Base-by-base conservation (phyloP, 2,888 invertebrate species). In the Volucella inflata region DNA sequence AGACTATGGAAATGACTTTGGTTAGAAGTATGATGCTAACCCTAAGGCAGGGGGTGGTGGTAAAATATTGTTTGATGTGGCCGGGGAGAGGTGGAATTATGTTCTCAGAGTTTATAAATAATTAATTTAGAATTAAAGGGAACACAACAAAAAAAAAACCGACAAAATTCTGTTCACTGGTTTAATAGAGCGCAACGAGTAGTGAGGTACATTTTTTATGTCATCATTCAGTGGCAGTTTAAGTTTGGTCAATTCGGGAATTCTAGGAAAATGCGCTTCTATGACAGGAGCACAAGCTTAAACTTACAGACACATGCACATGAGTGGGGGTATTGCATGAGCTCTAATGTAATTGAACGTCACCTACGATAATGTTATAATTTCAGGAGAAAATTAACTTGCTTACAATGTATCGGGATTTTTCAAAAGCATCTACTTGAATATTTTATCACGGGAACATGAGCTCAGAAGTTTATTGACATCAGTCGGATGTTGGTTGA, bases 41-140 rank as follows among this genome's bases (percentile, higher is more conserved):
- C 64, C 75, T 78, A 75, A 53, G 60, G 68, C 71, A 40, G 21
- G 51, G 50, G 65, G 64, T 21, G 70, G 16, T 46, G 75, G 62
- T 57, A 67, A 72, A 55, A 67, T 72, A 75, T 84, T 60, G 80
- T 84, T 84, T 84, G 84, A 84, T 84, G 80, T 84, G 84, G 80
- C 75, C 50, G 75, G 80, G 60, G 75, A 71, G 65, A 80, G 75
- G 80, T 75, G 84, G 84, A 84, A 84, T 84, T 84, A 84, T 84
- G 75, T 84, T 80, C 84, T 84, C 84, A 75, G 71, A 80, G 80
- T 84, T 80, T 80, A 84, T 84, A 84, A 84, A 84, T 84, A 84
- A 84, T 84, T 84, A 84, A 84, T 79, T 80, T 71, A 67, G 75
- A 84, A 84, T 84, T 84, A 71, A 75, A 75, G 65, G 53, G 44